Percentiles rank a stretch among this genome's conserved stretches.
These are phyloP conservation scores for Salticus scenicus DNA, from an alignment of 2,888 invertebrate species.

Conservation along the genomic window DNA sequence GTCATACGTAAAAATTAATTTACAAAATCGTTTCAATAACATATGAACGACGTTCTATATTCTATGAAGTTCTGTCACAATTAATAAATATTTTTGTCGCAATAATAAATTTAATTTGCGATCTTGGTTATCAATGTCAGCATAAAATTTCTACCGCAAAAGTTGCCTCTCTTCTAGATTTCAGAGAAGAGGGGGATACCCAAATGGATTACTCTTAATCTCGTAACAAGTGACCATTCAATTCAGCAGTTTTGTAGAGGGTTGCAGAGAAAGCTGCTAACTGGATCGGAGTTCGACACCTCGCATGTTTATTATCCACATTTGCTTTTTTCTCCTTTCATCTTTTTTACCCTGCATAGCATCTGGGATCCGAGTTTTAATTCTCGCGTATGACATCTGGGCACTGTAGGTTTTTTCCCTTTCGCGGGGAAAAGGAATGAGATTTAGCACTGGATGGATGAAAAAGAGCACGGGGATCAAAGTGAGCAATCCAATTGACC, in stretches of 20 bases:
- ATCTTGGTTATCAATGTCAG: too few relatives aligned
- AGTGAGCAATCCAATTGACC: conserved; percentile 69
- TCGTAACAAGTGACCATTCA: conserved; percentile 12
- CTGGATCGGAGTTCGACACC: not conserved
- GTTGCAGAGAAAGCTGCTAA: not conserved
- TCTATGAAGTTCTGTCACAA: too few relatives aligned
- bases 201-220: not conserved
- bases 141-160: too few relatives aligned
- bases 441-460: not conserved
- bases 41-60: too few relatives aligned
- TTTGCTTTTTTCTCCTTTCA: not conserved
- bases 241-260: not conserved
- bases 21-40: too few relatives aligned
- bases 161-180: too few relatives aligned
- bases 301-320: conserved; percentile 1
- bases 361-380: conserved; percentile 9
- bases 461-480: conserved; percentile 17
- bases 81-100: too few relatives aligned
- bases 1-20: too few relatives aligned
- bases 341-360: not conserved
- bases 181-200: not conserved
- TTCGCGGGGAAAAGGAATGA: not conserved
- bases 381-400: conserved; percentile 7
- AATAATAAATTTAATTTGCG: too few relatives aligned
- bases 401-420: not conserved